Conservation (phyloP, 2,113 vertebrate genomes). For the Heterotilapia buettikoferi region DNA sequence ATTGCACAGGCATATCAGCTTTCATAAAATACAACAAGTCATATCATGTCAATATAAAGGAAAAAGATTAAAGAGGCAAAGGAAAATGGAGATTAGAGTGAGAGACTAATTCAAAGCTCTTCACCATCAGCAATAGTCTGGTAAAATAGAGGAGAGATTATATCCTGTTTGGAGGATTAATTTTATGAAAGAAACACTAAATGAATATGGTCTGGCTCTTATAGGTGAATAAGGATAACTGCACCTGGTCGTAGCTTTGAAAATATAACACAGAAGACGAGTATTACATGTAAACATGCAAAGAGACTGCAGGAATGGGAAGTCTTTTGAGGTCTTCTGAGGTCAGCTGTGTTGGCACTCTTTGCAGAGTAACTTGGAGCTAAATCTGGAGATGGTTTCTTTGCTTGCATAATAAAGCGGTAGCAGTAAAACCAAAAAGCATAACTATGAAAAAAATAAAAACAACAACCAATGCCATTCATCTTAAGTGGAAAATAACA, state of each 20-base stretch:
- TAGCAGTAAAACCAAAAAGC: slow-evolving; percentile 12
- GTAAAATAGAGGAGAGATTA: slow-evolving; percentile 30
- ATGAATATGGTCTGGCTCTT: slow-evolving; percentile 2
- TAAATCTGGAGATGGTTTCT: slow-evolving; percentile 21
- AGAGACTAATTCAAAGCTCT: slow-evolving; percentile 5
- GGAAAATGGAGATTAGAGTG: background rate
- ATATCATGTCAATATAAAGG: slow-evolving; percentile 17
- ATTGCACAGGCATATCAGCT: background rate
- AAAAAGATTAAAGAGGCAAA: slow-evolving; percentile 15
- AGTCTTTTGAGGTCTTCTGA: background rate
- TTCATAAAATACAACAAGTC: background rate
- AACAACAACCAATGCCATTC: slow-evolving; percentile 1
- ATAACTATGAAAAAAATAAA: slow-evolving; percentile 1
- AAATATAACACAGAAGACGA: background rate
- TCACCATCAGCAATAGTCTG: background rate
- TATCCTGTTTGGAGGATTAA: slow-evolving; percentile 25
- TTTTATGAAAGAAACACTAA: background rate
- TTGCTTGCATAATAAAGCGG: slow-evolving; percentile 17
- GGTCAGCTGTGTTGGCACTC: background rate
- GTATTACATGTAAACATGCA: background rate
- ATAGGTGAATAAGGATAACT: background rate
- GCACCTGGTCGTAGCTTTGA: slow-evolving; percentile 14
- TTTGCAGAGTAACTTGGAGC: background rate
- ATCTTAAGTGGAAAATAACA: slow-evolving; percentile 49
- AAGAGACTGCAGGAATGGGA: background rate